Evolutionary conservation across 2,888 invertebrate genomes (phyloP), one percentile per base, ranked within the genome.

Genomic region (Dolichomitus sp.): DNA sequence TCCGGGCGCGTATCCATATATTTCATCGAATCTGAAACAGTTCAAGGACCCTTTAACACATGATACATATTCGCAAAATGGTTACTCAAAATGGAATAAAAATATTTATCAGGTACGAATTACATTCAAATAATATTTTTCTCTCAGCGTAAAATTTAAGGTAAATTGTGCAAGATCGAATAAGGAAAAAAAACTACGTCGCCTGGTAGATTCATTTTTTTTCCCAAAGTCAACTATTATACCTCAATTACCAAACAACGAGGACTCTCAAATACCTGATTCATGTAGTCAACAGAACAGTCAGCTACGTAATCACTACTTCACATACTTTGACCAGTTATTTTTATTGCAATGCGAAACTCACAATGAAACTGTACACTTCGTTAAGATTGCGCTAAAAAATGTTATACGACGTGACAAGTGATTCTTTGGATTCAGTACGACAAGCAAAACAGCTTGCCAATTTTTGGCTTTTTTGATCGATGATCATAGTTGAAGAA

Each of bases 401-500:
- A 7, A 30, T 30, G 5, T 57, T n/a, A 14, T 6, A 27, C 14
- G 6, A 4, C 1, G 14, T 23, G 57, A 57, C 2, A 27, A 30
- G 14, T 5, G 57, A 57, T 30, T 57, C 30, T 57, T 30, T 30
- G 30, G n/a, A 1, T 57, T 6, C 23, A 30, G 9, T 30, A 14
- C 30, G 5, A n/a, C 30, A 11, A 30, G 5, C 14, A n/a, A 57
- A 30, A 30, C 0, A n/a, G 27, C 57, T 57, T 30, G 30, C 2
- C 3, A 54, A 27, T 57, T 17, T 30, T 57, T 57, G 14, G 27
- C 6, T 30, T 57, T 37, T 59, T 33, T 59, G 33, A 6, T 5
- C 14, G 33, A 37, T 11, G 23, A 59, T 59, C 59, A 59, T 17
- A 59, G 59, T 17, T 59, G 17, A n/a, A 59, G 17, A n/a, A 59